Evolutionary conservation across 2,888 invertebrate genomes (phyloP).

Genomic region (Dasypogon diadema): DNA sequence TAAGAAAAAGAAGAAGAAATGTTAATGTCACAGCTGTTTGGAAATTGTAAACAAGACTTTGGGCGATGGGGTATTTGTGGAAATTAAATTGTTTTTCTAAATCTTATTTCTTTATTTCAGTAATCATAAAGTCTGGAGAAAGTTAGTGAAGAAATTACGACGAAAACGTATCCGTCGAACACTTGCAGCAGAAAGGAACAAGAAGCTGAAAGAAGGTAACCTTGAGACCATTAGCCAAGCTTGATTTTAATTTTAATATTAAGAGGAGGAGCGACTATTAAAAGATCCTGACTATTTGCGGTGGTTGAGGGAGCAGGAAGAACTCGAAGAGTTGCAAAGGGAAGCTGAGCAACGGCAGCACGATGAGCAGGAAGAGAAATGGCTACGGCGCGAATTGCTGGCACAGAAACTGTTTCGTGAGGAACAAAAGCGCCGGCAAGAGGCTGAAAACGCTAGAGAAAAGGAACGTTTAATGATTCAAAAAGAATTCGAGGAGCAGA

Average conservation of each 20-base stretch:
- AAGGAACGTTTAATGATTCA: constrained; percentile 73
- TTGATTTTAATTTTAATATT: background rate
- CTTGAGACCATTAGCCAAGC: background rate
- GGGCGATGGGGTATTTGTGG: constrained; percentile 15
- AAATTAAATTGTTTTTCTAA: constrained; percentile 7
- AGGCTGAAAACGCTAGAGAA: constrained; percentile 72
- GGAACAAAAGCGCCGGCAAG: constrained; percentile 72
- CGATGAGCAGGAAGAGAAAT: constrained; percentile 73
- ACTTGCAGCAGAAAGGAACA: constrained; percentile 73
- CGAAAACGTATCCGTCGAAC: constrained; percentile 75
- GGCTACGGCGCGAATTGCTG: constrained; percentile 76
- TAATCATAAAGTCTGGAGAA: constrained; percentile 75
- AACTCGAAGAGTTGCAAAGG: constrained; percentile 70
- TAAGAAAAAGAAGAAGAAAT: no score
- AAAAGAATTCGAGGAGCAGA: constrained; percentile 78
- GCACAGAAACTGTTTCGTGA: constrained; percentile 76
- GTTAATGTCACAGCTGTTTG: no score
- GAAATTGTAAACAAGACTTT: no score
- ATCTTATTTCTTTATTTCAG: no score
- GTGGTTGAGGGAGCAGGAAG: constrained; percentile 71
- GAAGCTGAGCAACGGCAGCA: constrained; percentile 72
- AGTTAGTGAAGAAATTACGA: constrained; percentile 78
- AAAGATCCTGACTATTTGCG: constrained; percentile 70
- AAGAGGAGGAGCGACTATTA: constrained; percentile 29
- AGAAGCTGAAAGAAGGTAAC: constrained; percentile 66